Evolutionary conservation across 1,140 invertebrate species (phyloP).

Genomic region (Kradibia gibbosae): DNA sequence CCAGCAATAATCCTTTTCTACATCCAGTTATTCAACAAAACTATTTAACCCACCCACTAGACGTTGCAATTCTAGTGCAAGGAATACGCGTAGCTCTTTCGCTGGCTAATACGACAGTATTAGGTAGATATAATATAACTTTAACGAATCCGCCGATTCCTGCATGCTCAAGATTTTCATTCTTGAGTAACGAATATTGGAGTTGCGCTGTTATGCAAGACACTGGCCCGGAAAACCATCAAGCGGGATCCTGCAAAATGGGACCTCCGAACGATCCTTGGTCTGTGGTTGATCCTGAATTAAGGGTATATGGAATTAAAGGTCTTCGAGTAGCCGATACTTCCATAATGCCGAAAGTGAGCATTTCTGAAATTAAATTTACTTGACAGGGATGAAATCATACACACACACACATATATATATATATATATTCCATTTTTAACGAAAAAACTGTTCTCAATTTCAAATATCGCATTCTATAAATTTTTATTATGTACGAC

Average conservation of each 20-base stretch:
- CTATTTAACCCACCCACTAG: constrained; percentile 71
- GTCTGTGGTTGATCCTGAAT: constrained; percentile 80
- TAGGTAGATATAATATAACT: constrained; percentile 71
- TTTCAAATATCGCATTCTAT: no score
- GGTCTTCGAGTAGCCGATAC: constrained; percentile 74
- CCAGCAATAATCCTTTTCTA: constrained; percentile 73
- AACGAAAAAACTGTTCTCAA: no score
- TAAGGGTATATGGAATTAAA: constrained; percentile 74
- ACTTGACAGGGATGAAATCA: not conserved
- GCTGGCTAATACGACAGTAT: constrained; percentile 67
- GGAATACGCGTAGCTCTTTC: constrained; percentile 70
- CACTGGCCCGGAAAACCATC: constrained; percentile 88
- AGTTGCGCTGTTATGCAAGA: constrained; percentile 82
- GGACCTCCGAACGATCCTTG: constrained; percentile 78
- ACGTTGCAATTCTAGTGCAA: constrained; percentile 69
- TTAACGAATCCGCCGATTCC: constrained; percentile 67
- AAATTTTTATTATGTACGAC: no score
- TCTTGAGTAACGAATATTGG: constrained; percentile 84
- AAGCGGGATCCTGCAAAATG: constrained; percentile 88
- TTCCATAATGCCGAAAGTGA: constrained; percentile 75
- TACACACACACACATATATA: no score
- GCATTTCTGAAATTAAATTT: not conserved
- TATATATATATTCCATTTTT: no score
- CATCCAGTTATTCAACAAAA: constrained; percentile 77
- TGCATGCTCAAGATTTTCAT: constrained; percentile 75